Base-by-base conservation (phyloP, 2,888 invertebrate species). In the Penaeus monodon region DNA sequence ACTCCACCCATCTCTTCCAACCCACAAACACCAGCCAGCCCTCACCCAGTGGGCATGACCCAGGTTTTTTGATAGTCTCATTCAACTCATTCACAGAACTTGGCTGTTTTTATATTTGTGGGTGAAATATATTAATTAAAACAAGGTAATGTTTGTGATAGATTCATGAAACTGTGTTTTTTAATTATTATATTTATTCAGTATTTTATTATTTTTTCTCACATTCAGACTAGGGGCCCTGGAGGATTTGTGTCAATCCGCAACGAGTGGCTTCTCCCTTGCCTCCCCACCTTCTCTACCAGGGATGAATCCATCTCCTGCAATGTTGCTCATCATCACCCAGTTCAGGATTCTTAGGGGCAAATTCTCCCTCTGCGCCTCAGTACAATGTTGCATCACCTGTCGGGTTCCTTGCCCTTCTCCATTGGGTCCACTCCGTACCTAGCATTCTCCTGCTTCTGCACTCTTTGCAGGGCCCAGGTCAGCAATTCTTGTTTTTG, bases 1-100 rank as follows among this genome's bases (percentile, higher is more conserved):
- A 95, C 22, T 91, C 70, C 96, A 0, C 96, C 96, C 0, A 94
- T 94, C 2, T 94, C 94, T 14, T 96, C 96, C 38, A 96, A 97
- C 93, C 96, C 97, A 0, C 96, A 96, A 91, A 97, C 97, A 0
- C 97, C 97, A 0, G 96, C 96, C 24, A 96, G 96, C 91, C 97
- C 96, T 0, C 96, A 90, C 68, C 90, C 90, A 17, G 89, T 74
- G 24, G 84, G 86, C 49, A 86, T 89, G 63, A 80, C 81, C 7
- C 83, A 86, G 80, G 90, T 90, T 24, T n/a, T 44, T 74, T 80
- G 14, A 10, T 24, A 29, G 49, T 63, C 29, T 29, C 29, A 22
- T 24, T 49, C 27, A 24, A 27, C 57, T 82, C 49, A 49, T 49
- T 49, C 49, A 49, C 57, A 17, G 17, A 57, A 57, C 17, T 57